Conservation (phyloP, 2,888 invertebrate genomes). For the Melieria picta region DNA sequence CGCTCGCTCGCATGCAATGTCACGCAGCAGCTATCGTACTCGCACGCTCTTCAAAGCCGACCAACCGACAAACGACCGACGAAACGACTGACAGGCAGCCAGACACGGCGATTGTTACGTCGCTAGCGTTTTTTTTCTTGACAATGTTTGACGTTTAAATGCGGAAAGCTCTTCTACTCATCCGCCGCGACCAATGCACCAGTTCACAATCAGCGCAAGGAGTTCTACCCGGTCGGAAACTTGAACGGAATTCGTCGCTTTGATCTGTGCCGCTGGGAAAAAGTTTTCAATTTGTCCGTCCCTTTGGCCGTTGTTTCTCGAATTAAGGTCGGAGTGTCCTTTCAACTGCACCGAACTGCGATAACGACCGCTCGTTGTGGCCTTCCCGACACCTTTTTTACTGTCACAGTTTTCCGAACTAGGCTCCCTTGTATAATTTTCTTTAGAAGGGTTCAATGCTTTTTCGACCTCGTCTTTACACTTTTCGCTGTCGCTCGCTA, state of each 20-base stretch:
- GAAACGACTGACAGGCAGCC: not conserved
- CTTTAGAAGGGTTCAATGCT: not conserved
- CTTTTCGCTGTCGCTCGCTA: not conserved
- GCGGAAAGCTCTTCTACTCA: not conserved
- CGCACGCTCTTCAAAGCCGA: not conserved
- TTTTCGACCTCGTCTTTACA: not conserved
- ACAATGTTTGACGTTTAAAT: not conserved
- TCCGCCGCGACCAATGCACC: too few species aligned
- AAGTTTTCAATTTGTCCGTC: not conserved
- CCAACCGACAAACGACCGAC: slow-evolving; percentile 1
- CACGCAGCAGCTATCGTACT: not conserved
- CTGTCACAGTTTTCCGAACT: not conserved
- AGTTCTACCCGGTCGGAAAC: too few species aligned
- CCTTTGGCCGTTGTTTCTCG: slow-evolving; percentile 4
- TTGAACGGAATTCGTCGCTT: too few species aligned
- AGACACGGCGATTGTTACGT: slow-evolving; percentile 14
- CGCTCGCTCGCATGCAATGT: slow-evolving; percentile 17
- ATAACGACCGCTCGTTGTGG: not conserved
- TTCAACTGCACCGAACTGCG: not conserved
- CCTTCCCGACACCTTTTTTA: too few species aligned
- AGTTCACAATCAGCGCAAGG: too few species aligned
- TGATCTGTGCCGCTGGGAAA: too few species aligned
- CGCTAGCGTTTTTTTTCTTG: not conserved
- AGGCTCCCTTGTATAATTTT: not conserved
- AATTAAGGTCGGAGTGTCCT: slow-evolving; percentile 18